Base-by-base conservation (phyloP, 1,140 invertebrate species). In the Ceratosolen solmsi region DNA sequence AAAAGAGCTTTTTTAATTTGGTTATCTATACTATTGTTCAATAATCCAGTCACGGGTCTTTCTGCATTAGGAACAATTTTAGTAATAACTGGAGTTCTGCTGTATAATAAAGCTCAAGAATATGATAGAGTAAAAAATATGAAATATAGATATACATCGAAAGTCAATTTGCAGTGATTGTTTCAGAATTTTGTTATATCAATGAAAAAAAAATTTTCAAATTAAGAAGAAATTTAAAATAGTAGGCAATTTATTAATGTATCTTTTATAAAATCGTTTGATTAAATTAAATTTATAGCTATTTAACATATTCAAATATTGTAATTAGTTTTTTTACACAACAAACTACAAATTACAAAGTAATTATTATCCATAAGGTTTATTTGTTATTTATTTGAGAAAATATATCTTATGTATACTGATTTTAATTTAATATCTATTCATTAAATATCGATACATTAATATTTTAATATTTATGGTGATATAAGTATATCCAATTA, bases 1-100 rank as follows among this genome's bases (percentile, higher is more conserved):
- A 97, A 97, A 89, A 91, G 96, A 88, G 96, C 96, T 51, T 94
- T 96, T 86, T 91, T 97, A 36, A 97, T 97, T 84, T 97, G 96
- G 96, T 89, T 96, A 65, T 97, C 96, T 56, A 94, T 97, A 73
- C 89, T 97, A 73, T 90, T 96, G 85, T 97, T 97, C 91, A 94
- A 95, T 72, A 97, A 97, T 89, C 93, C 94, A 68, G 94, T 97
- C 79, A 97, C 96, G 60, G 91, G 95, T 79, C 91, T 96, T 82
- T 96, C 95, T 89, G 95, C 94, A 30, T 88, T 96, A 38, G 96
- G 96, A 54, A 96, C 96, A 2, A 90, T 93, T 41, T 93, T 94
- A 51, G 96, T 97, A 25, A 95, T 96, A 85, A 87, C 94, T 15
- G 96, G 96, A 65, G 96, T 97, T 60, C 90, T 97, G 36, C 87